Evolutionary conservation across 2,113 vertebrate species (phyloP).

Genomic region (Oncorhynchus mykiss): DNA sequence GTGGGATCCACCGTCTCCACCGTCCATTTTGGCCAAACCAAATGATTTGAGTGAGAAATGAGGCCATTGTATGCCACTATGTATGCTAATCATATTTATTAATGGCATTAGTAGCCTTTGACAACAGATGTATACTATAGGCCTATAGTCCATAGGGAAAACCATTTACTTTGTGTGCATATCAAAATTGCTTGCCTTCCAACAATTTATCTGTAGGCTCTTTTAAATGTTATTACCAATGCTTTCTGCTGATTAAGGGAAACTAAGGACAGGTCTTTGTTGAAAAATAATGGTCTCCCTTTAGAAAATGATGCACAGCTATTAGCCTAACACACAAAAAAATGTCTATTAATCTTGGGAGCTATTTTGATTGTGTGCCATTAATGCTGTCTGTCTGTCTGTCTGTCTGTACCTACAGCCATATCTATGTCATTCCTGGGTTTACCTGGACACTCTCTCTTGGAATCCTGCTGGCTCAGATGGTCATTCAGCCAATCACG

Average conservation of each 20-base stretch:
- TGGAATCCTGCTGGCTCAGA: conserved; percentile 65
- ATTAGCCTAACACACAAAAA: background rate
- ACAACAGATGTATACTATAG: no score
- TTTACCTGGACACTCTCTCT: conserved; percentile 73
- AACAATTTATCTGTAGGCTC: no score
- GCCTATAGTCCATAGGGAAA: no score
- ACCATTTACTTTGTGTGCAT: no score
- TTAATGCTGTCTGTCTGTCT: background rate
- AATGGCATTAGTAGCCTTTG: background rate
- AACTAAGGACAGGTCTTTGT: background rate
- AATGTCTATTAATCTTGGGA: background rate
- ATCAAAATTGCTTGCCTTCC: no score
- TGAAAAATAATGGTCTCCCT: background rate
- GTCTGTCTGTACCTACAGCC: conserved; percentile 43
- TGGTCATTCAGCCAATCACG: conserved; percentile 69
- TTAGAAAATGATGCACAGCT: conserved; percentile 11
- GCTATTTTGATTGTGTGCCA: background rate
- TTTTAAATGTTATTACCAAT: background rate
- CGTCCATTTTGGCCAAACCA: conserved; percentile 34
- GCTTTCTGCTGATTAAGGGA: background rate
- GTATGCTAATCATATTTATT: background rate
- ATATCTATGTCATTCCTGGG: conserved; percentile 66
- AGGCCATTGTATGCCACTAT: background rate
- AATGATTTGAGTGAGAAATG: conserved; percentile 32
- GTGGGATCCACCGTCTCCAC: conserved; percentile 43